Evolutionary conservation across 2,797 vertebrate species (phyloP).

Genomic region (Botia kubotai): DNA sequence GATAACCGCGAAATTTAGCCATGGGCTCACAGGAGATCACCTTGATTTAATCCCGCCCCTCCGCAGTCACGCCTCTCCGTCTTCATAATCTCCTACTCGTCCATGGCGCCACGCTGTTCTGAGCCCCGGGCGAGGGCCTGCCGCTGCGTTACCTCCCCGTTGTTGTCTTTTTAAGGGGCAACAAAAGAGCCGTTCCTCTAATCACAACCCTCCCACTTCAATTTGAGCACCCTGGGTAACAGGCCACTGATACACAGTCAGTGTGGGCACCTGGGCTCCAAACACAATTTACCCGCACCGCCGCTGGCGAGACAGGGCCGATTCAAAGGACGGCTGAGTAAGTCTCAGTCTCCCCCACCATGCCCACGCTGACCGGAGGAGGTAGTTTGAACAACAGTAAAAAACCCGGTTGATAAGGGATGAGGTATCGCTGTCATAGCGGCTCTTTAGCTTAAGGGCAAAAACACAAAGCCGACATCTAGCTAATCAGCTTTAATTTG

Average conservation of each 20-base stretch:
- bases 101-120: constrained; percentile 57
- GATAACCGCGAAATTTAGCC: constrained; percentile 58
- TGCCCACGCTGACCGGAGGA: constrained; percentile 62
- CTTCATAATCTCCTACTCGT: constrained; percentile 63
- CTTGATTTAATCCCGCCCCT: constrained; percentile 51
- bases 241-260: constrained; percentile 64
- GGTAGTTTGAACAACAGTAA: constrained; percentile 53
- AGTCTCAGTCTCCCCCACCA: constrained; percentile 46
- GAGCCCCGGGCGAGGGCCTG: constrained; percentile 56
- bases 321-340: constrained; percentile 54
- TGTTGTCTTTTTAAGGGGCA: constrained; percentile 58
- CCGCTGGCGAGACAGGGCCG: constrained; percentile 68
- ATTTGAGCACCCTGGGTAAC: constrained; percentile 68
- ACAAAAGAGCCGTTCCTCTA: constrained; percentile 67
- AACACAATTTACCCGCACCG: constrained; percentile 73
- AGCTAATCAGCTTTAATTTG: constrained; percentile 74
- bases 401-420: constrained; percentile 55
- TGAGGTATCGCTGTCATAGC: constrained; percentile 59
- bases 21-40: constrained; percentile 50
- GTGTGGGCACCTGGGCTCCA: constrained; percentile 69
- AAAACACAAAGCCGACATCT: constrained; percentile 68
- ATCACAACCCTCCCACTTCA: constrained; percentile 70
- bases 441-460: constrained; percentile 57
- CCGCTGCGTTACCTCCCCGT: constrained; percentile 51
- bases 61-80: constrained; percentile 58